These are phyloP conservation scores for Brachyptera putata DNA, from an alignment of 2,888 invertebrate species.

Conservation along the genomic window DNA sequence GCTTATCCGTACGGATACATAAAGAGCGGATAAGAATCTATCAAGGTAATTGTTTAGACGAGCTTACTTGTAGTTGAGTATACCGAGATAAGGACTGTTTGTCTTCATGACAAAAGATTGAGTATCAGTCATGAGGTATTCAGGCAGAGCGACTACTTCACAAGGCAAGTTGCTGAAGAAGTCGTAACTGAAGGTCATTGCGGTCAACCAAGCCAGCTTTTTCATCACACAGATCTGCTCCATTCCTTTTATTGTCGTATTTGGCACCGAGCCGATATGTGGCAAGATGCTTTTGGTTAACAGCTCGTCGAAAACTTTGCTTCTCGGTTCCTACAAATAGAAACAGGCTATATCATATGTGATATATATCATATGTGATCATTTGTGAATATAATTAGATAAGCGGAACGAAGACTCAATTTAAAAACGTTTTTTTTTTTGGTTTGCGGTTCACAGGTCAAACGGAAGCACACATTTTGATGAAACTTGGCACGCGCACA, in stretches of 20 bases:
- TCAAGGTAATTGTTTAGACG: too few species aligned
- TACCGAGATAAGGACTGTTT: not conserved
- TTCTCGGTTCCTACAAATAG: conserved; percentile 9
- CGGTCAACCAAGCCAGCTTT: not conserved
- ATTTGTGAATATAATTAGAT: too few species aligned
- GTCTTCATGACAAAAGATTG: not conserved
- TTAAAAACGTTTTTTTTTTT: too few species aligned
- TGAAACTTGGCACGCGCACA: too few species aligned
- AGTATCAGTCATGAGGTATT: not conserved
- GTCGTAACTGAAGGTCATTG: not conserved
- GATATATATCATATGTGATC: too few species aligned
- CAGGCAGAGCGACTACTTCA: conserved; percentile 1
- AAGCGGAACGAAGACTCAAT: too few species aligned
- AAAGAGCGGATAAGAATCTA: too few species aligned
- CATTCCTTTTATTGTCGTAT: conserved; percentile 2
- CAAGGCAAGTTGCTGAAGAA: conserved; percentile 8
- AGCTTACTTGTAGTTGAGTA: conserved; percentile 6
- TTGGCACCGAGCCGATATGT: not conserved
- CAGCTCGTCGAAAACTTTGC: not conserved
- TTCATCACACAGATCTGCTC: not conserved
- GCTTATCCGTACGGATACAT: too few species aligned
- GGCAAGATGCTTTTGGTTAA: not conserved
- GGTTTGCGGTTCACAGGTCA: too few species aligned
- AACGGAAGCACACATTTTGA: too few species aligned
- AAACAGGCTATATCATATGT: too few species aligned